Percentiles rank a stretch among this genome's conserved stretches.
Conservation (phyloP, 2,797 vertebrate genomes). For the Todus mexicanus region DNA sequence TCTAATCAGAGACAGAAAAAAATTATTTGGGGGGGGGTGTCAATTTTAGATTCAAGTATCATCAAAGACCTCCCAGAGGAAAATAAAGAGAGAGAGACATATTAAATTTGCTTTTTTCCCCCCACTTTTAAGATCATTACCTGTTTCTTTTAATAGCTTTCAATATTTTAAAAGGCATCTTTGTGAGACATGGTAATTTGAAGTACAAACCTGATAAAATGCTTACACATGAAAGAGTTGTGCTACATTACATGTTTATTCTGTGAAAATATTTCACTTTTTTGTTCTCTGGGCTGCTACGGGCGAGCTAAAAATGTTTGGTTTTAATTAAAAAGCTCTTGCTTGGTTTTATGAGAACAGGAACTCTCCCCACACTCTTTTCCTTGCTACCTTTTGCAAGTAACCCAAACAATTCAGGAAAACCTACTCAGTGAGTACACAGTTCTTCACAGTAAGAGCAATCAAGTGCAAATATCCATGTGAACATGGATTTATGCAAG, state of each 20-base stretch:
- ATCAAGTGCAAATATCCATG: background rate
- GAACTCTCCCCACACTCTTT: background rate
- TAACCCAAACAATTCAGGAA: background rate
- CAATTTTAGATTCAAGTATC: background rate
- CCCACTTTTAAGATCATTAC: background rate
- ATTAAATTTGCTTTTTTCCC: background rate
- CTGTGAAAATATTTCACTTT: background rate
- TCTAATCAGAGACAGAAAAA: background rate
- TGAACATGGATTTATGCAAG: background rate
- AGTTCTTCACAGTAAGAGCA: background rate
- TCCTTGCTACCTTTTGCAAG: background rate
- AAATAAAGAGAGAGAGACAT: background rate
- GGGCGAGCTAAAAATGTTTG: background rate
- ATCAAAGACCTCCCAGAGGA: background rate
- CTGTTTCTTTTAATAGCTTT: background rate
- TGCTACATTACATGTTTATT: background rate
- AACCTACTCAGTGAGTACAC: background rate
- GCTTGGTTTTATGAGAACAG: background rate
- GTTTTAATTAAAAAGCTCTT: background rate
- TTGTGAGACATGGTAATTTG: background rate
- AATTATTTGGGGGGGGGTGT: background rate
- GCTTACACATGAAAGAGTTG: background rate
- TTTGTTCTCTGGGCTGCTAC: background rate
- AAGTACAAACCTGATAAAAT: background rate
- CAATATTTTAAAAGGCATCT: background rate